Base-by-base conservation (phyloP, 2,113 vertebrate species). In the Oplegnathus fasciatus region DNA sequence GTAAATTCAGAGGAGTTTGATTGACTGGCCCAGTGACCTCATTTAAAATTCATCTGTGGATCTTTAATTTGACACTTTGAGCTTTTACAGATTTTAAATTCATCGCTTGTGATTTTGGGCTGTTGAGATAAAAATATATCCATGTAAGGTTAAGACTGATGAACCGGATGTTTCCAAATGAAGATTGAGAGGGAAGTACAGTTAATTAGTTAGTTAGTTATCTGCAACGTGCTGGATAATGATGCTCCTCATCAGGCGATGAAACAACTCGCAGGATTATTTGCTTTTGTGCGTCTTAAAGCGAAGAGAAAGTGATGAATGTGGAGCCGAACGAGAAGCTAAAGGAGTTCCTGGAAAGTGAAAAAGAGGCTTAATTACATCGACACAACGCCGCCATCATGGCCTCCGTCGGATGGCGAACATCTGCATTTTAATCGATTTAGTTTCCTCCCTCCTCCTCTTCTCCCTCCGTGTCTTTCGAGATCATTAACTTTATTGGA, bases 401-500 rank as follows among this genome's bases (percentile, higher is more conserved):
- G 57, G 79, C 78, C 64, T 75, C 44, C 66, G 67, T 86, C 26
- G 50, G 50, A 80, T 67, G 82, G 52, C 62, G 62, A 92, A 94
- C 92, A 93, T 95, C 91, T 95, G 93, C 94, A 94, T 93, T 91
- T 92, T 93, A 94, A 94, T 94, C 61, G 89, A 86, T 95, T 92
- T 79, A 32, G 66, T 83, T 84, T 70, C 85, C 75, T 85, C 66
- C 74, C 61, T 73, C 74, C 80, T 70, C 68, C 72, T 78, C 50
- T 11, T n/a, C n/a, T 50, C 34, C 74, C 85, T 82, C 79, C 78
- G n/a, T 85, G 82, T 87, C 92, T 93, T 94, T 95, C 94, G 91
- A 94, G 92, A 93, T 95, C 95, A 95, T 96, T 95, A 95, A 94
- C 92, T 95, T 95, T 93, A 95, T 95, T 95, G 94, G 86, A 78